A percentile compares a stretch with the other conserved stretches of the same genome.
Conservation (phyloP, 2,797 vertebrate species). For the Protonibea diacanthus region DNA sequence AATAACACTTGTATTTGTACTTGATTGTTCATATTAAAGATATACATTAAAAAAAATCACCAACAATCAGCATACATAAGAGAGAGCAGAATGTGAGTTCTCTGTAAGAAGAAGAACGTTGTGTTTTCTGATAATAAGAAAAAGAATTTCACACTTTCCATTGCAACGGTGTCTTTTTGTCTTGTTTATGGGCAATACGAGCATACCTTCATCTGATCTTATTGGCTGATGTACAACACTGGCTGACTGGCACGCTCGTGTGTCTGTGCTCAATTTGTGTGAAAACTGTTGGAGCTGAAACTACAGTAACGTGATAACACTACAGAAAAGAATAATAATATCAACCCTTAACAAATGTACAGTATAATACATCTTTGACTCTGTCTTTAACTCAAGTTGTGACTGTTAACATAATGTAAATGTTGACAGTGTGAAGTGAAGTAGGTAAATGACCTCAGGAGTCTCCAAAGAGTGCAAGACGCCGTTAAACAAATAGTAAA, state of each 20-base stretch:
- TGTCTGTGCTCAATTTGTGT: constrained; percentile 29
- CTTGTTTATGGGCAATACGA: constrained; percentile 47
- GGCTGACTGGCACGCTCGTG: constrained; percentile 12
- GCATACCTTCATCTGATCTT: constrained; percentile 28
- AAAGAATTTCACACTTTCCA: constrained; percentile 30
- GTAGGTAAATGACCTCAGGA: not conserved
- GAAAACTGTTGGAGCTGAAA: constrained; percentile 29
- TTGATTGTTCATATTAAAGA: not conserved
- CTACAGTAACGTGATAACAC: not conserved
- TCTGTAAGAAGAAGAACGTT: constrained; percentile 5
- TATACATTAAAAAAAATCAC: not conserved
- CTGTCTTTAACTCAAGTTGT: not conserved
- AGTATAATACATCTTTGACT: not conserved
- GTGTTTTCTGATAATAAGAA: constrained; percentile 1
- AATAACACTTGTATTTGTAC: not conserved
- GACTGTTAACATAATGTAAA: not conserved
- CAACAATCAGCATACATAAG: not conserved
- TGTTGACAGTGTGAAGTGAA: not conserved
- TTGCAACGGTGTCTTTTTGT: constrained; percentile 32
- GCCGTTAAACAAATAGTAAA: not conserved
- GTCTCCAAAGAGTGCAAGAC: not conserved
- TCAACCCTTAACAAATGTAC: not conserved
- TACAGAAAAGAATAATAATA: not conserved
- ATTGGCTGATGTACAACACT: constrained; percentile 29
- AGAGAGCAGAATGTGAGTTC: not conserved